Evolutionary conservation across 2,888 invertebrate species (phyloP).

Genomic region (Calliphora vomitoria): DNA sequence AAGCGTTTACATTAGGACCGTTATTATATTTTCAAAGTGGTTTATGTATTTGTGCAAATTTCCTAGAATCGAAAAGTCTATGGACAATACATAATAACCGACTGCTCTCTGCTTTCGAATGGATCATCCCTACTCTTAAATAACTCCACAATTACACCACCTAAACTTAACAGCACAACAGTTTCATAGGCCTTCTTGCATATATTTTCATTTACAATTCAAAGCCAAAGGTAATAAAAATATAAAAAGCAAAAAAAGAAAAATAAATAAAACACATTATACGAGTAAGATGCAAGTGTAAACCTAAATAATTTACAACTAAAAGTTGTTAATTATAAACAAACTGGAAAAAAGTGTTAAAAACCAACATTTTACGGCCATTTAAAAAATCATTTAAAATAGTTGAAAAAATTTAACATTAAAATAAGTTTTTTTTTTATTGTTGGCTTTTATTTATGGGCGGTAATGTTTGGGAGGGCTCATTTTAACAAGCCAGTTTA

Average conservation of each 20-base stretch:
- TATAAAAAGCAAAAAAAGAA: not conserved
- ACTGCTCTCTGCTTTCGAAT: too few species aligned
- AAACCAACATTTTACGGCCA: slow-evolving; percentile 4
- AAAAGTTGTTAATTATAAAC: slow-evolving; percentile 29
- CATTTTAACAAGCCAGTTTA: not conserved
- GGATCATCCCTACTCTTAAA: not conserved
- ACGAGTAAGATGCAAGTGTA: slow-evolving; percentile 29
- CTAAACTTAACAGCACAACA: not conserved
- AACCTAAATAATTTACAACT: slow-evolving; percentile 40
- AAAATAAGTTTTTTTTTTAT: slow-evolving; percentile 1
- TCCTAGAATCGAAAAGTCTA: too few species aligned
- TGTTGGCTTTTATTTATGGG: slow-evolving; percentile 6
- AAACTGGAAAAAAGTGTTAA: slow-evolving; percentile 11
- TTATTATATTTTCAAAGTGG: too few species aligned
- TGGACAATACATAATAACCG: too few species aligned
- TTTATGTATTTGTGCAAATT: too few species aligned
- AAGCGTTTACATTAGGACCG: too few species aligned
- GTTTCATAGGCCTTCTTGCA: slow-evolving; percentile 7
- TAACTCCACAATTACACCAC: slow-evolving; percentile 3
- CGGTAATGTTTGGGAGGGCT: not conserved
- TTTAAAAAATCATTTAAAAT: slow-evolving; percentile 42
- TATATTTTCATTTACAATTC: not conserved
- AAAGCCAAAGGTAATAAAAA: slow-evolving; percentile 44
- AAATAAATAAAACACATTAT: slow-evolving; percentile 28
- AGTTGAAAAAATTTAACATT: slow-evolving; percentile 4